Evolutionary conservation across 2,797 vertebrate species (phyloP), one percentile per base, ranked within the genome.

Genomic region (Harpagifer antarcticus): DNA sequence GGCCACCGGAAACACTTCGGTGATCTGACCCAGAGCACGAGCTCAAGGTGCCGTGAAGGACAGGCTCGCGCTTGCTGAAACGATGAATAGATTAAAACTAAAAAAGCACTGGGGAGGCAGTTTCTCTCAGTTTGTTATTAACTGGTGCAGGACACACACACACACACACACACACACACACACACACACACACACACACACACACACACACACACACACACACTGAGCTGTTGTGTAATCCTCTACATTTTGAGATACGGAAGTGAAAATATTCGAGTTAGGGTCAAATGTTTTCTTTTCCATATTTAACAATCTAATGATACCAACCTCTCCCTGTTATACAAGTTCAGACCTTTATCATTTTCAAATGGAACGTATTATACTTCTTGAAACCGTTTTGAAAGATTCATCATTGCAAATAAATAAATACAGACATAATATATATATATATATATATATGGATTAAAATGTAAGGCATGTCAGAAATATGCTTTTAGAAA

Each of bases 81-180:
- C 82, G 16, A 76, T 64, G 71, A 71, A 82, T 66, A 73, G 65
- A 77, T 81, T 77, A 72, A 54, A 55, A 72, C 33, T 16, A 74
- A 65, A 83, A 79, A 64, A 20, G 44, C 49, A 72, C 6, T 27
- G 33, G 53, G 72, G 54, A 23, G 56, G 70, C 70, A 65, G 17
- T 82, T 85, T 82, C n/a, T 77, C 13, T 23, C 16, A 40, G 88
- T 91, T 88, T 79, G 61, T 69, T 60, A 92, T 92, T 92, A 92
- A 91, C 88, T 73, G 5, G 23, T 6, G 45, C 15, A 9, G 48
- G 50, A 78, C 47, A 58, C 47, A 14, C 20, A 52, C 20, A 43
- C 42, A 43, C 42, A 43, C 47, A 43, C 11, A 8, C 37, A 45
- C 19, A 43, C 11, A 20, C 48, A 43, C 43, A 9, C 15, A 48